These are phyloP conservation scores for Yponomeuta malinellus DNA, from an alignment of 2,888 invertebrate genomes.

Conservation along the genomic window DNA sequence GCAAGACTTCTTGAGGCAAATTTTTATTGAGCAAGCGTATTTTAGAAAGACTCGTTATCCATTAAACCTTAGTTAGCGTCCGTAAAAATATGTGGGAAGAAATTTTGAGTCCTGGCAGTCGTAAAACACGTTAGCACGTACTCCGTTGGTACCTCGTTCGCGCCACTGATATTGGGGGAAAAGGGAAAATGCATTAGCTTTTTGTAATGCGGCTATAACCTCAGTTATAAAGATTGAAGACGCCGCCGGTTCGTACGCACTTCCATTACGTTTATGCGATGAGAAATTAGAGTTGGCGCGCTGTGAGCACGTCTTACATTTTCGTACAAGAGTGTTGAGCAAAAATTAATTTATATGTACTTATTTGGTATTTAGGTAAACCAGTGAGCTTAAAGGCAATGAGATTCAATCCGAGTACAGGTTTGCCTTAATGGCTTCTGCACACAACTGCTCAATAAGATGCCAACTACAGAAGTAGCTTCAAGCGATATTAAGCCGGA, in stretches of 20 bases:
- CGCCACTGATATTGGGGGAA: constrained; percentile 48
- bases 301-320: neutral
- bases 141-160: constrained; percentile 37
- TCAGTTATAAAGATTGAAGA: constrained; percentile 46
- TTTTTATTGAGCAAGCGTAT: neutral
- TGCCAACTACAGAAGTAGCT: constrained; percentile 6
- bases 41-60: neutral
- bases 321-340: neutral
- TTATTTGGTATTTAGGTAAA: constrained; percentile 13
- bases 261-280: neutral
- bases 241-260: constrained; percentile 24
- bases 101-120: constrained; percentile 46
- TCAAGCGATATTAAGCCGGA: constrained; percentile 35
- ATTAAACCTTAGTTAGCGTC: constrained; percentile 16
- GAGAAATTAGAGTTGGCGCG: neutral
- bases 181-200: constrained; percentile 66
- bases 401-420: neutral
- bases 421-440: constrained; percentile 7
- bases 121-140: constrained; percentile 72
- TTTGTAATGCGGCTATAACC: constrained; percentile 68
- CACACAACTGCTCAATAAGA: neutral
- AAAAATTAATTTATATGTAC: neutral
- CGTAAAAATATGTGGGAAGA: constrained; percentile 30
- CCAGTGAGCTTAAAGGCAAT: constrained; percentile 14
- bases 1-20: constrained; percentile 14